These are phyloP conservation scores for Onthophagus taurus DNA, from an alignment of 1,140 invertebrate genomes.

Conservation along the genomic window DNA sequence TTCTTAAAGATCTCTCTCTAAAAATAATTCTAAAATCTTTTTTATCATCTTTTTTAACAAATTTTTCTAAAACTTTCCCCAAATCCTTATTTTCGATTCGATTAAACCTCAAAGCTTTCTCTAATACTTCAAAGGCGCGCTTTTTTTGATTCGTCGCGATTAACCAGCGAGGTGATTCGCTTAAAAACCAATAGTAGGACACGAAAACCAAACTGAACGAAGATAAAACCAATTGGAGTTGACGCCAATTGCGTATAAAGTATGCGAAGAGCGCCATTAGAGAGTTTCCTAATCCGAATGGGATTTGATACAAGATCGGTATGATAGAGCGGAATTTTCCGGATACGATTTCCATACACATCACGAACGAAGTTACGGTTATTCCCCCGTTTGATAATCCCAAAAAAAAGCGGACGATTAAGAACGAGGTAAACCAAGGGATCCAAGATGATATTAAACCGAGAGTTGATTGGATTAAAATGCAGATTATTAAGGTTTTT, in stretches of 20 bases:
- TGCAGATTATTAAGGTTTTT: constrained; percentile 26
- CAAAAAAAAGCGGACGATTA: constrained; percentile 53
- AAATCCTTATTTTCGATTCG: constrained; percentile 20
- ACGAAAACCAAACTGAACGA: constrained; percentile 58
- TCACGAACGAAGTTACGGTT: constrained; percentile 56
- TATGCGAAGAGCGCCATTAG: constrained; percentile 50
- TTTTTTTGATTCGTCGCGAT: constrained; percentile 55
- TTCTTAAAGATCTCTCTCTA: constrained; percentile 55
- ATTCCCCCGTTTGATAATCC: constrained; percentile 61
- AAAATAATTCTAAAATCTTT: constrained; percentile 54
- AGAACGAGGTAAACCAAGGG: constrained; percentile 53
- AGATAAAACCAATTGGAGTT: constrained; percentile 63
- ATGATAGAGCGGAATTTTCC: constrained; percentile 56
- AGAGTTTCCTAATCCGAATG: constrained; percentile 57
- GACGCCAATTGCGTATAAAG: constrained; percentile 58
- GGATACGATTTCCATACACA: constrained; percentile 50
- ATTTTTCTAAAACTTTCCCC: constrained; percentile 17
- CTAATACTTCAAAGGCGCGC: constrained; percentile 55
- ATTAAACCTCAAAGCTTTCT: constrained; percentile 49
- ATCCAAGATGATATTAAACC: constrained; percentile 48
- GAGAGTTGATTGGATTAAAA: constrained; percentile 48
- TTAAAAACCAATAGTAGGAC: constrained; percentile 60
- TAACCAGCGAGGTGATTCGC: constrained; percentile 76
- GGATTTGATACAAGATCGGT: constrained; percentile 60
- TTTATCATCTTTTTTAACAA: constrained; percentile 13